Conservation (phyloP, 2,888 invertebrate genomes). For the Ametastegia equiseti region DNA sequence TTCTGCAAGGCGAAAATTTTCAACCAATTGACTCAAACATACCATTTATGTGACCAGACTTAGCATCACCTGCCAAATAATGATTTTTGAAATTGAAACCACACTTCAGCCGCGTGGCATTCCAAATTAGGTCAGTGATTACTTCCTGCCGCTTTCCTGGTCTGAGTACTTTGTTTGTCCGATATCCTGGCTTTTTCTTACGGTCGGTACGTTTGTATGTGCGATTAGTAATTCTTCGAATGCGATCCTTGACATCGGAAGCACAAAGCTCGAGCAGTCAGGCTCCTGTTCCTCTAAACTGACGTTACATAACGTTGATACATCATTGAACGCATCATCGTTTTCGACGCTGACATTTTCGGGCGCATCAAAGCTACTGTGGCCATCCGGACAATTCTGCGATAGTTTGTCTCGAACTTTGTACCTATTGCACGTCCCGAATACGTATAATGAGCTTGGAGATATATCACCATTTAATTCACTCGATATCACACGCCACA, state of each 20-base stretch:
- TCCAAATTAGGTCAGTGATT: slow-evolving; percentile 42
- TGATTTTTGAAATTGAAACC: slow-evolving; percentile 47
- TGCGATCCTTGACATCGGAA: background rate
- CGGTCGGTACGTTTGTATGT: background rate
- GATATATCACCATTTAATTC: background rate
- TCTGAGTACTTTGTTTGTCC: slow-evolving; percentile 31
- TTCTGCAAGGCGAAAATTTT: too few species aligned
- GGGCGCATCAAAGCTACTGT: background rate
- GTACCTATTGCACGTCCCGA: background rate
- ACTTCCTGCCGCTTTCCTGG: slow-evolving; percentile 46
- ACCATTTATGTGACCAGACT: background rate
- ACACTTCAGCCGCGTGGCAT: slow-evolving; percentile 19
- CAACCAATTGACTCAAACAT: too few species aligned
- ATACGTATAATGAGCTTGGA: background rate
- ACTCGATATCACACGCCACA: background rate
- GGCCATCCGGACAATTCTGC: background rate
- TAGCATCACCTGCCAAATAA: background rate
- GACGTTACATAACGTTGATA: background rate
- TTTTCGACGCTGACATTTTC: background rate
- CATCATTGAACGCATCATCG: background rate
- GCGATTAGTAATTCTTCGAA: background rate
- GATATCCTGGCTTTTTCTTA: slow-evolving; percentile 6
- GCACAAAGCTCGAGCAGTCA: background rate
- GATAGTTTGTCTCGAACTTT: background rate
- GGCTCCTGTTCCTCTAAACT: background rate